Evolutionary conservation across 2,113 vertebrate species (phyloP).

Genomic region (Oryzias javanicus): DNA sequence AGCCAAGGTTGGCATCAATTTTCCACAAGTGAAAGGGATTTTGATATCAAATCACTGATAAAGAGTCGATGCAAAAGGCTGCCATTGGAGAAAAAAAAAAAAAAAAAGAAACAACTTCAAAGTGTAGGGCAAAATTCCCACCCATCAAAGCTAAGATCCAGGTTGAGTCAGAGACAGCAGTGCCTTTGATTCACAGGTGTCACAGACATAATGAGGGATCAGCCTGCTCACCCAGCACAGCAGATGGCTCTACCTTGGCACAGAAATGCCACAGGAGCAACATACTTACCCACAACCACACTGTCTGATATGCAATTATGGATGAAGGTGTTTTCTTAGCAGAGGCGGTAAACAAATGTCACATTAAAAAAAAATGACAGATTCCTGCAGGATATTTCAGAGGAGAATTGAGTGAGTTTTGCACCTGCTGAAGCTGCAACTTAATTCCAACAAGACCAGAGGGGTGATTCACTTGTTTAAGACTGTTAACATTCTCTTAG

Average conservation of each 20-base stretch:
- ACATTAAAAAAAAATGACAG: conserved; percentile 5
- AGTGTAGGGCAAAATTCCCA: background rate
- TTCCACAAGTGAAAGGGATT: conserved; percentile 1
- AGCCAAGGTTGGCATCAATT: background rate
- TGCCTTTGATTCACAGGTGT: conserved; percentile 2
- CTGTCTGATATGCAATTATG: background rate
- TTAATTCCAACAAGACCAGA: conserved; percentile 3
- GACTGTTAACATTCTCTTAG: background rate
- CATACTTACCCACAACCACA: background rate
- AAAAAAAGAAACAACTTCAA: background rate
- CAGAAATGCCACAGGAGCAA: background rate
- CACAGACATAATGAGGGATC: background rate
- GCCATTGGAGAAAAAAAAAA: background rate
- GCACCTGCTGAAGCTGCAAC: background rate
- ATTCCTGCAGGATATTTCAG: background rate
- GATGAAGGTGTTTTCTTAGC: background rate
- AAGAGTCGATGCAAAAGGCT: background rate
- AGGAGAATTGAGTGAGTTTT: background rate
- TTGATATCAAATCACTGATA: background rate
- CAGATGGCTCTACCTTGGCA: conserved; percentile 8
- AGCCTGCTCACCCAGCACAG: background rate
- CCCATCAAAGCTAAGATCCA: conserved; percentile 1
- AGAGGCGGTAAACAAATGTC: background rate
- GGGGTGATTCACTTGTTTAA: background rate
- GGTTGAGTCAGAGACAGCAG: conserved; percentile 4